Conservation (phyloP, 2,113 vertebrate species). For the Ascaphus truei region DNA sequence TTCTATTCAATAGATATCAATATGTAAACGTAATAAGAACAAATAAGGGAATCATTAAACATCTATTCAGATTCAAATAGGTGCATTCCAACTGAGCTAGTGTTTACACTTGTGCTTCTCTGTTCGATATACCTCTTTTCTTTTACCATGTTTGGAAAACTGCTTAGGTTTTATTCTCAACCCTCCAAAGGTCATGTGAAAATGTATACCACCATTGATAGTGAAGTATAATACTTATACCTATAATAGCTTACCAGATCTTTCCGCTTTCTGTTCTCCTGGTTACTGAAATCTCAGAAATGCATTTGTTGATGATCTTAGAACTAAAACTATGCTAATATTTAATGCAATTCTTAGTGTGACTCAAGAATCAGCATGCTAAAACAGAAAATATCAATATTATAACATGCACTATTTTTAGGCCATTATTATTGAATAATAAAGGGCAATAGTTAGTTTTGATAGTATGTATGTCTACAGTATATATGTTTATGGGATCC, state of each 20-base stretch:
- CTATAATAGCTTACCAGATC: fast-evolving
- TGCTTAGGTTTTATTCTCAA: slow-evolving; percentile 49
- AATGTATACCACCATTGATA: slow-evolving; percentile 43
- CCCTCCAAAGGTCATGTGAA: slow-evolving; percentile 65
- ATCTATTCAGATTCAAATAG: slow-evolving; percentile 77
- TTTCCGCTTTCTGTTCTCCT: slow-evolving; percentile 28
- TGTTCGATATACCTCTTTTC: slow-evolving; percentile 46
- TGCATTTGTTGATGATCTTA: no score
- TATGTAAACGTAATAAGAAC: slow-evolving; percentile 55
- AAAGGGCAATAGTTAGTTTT: no score
- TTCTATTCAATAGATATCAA: slow-evolving; percentile 53
- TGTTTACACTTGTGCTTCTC: slow-evolving; percentile 62
- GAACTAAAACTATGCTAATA: no score
- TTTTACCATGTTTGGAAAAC: slow-evolving; percentile 59
- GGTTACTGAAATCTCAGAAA: slow-evolving; percentile 24
- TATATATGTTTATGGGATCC: no score
- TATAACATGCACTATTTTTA: no score
- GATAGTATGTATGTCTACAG: no score
- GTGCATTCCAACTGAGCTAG: slow-evolving; percentile 51
- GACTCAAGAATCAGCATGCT: no score
- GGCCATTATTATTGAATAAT: no score
- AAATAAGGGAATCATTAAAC: slow-evolving; percentile 77
- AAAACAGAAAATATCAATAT: no score
- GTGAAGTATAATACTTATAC: slow-evolving; percentile 39
- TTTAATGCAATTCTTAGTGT: no score